Conservation (phyloP, 2,888 invertebrate genomes). For the Hypomecis atomaria region DNA sequence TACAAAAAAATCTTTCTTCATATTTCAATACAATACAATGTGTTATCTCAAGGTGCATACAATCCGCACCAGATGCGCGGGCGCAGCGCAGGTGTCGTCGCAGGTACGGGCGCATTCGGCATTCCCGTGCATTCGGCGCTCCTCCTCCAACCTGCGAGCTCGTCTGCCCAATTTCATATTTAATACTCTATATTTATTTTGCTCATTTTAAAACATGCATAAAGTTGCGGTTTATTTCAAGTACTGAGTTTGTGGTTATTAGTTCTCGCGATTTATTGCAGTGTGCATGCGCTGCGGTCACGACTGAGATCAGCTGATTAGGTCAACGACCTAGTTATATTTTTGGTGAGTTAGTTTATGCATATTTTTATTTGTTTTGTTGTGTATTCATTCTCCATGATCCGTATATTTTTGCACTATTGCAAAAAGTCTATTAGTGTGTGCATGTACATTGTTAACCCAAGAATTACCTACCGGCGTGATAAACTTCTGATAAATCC, state of each 20-base stretch:
- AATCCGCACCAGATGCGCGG: conserved; percentile 28
- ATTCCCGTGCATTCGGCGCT: conserved; percentile 9
- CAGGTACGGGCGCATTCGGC: background rate
- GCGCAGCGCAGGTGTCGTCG: conserved; percentile 28
- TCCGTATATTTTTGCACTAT: too few relatives aligned
- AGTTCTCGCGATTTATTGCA: conserved; percentile 7
- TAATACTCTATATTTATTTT: background rate
- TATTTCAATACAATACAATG: background rate
- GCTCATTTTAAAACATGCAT: too few relatives aligned
- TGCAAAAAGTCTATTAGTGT: background rate
- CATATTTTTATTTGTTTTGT: background rate
- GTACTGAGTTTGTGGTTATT: conserved; percentile 15
- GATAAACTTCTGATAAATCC: too few relatives aligned
- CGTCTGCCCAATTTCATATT: background rate
- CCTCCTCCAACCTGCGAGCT: conserved; percentile 6
- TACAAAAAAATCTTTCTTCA: background rate
- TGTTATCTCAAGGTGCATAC: conserved; percentile 19
- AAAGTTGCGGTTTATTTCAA: background rate
- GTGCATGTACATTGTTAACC: too few relatives aligned
- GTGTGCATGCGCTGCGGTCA: background rate
- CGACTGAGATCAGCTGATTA: conserved; percentile 16
- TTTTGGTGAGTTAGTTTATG: conserved; percentile 7
- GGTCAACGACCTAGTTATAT: conserved; percentile 3
- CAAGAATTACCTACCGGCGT: too few relatives aligned
- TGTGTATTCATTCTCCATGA: too few relatives aligned